Conservation (phyloP, 2,797 vertebrate genomes). For the Tragopan temminckii region DNA sequence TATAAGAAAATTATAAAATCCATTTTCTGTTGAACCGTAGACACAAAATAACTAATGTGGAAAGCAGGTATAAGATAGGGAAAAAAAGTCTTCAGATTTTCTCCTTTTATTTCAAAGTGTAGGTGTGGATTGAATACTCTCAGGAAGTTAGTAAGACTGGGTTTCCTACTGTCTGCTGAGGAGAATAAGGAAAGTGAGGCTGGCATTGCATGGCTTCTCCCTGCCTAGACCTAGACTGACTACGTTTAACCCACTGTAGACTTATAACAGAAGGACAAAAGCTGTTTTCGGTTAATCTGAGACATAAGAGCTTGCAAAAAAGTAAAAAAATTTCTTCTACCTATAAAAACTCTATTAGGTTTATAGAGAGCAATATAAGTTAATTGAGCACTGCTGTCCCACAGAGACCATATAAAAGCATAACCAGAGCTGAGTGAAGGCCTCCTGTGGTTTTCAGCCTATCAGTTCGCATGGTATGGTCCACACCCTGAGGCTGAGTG, state of each 20-base stretch:
- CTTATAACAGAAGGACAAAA: not conserved
- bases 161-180: not conserved
- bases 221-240: not conserved
- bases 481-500: not conserved
- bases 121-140: not conserved
- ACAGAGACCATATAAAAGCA: not conserved
- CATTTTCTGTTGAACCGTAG: not conserved
- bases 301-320: not conserved
- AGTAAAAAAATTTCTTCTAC: not conserved
- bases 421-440: not conserved
- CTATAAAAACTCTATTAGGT: constrained; percentile 31
- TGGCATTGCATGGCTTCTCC: not conserved
- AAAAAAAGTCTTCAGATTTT: not conserved
- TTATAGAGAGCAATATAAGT: constrained; percentile 16
- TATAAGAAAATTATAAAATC: constrained; percentile 38
- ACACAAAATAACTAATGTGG: not conserved
- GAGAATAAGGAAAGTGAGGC: not conserved
- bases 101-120: not conserved
- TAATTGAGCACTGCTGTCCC: constrained; percentile 28
- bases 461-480: not conserved
- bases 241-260: not conserved
- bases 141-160: not conserved
- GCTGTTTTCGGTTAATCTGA: not conserved
- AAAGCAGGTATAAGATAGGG: not conserved
- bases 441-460: not conserved